Percentiles rank a stretch among this genome's conserved stretches.
Conservation (phyloP, 2,113 vertebrate genomes). For the Dicrurus megarhynchus region DNA sequence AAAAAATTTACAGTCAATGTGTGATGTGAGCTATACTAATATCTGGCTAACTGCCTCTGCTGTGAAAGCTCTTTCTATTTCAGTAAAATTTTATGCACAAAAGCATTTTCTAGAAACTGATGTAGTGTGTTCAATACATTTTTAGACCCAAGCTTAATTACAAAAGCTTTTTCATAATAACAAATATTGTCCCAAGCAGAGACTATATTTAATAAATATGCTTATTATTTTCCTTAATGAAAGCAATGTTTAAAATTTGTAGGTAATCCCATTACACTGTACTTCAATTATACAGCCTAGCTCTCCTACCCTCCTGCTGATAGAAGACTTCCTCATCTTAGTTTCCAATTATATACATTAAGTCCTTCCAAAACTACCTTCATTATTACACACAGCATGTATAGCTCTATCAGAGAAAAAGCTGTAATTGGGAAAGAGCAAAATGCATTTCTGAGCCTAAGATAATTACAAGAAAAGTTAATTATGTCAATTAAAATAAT, state of each 20-base stretch:
- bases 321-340: constrained; percentile 31
- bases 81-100: constrained; percentile 30
- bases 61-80: constrained; percentile 57
- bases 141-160: constrained; percentile 59
- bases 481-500: constrained; percentile 68
- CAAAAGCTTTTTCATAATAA: constrained; percentile 58
- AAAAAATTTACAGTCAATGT: background rate
- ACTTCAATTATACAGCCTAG: constrained; percentile 43
- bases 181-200: constrained; percentile 58
- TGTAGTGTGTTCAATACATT: constrained; percentile 17
- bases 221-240: constrained; percentile 67
- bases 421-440: constrained; percentile 1
- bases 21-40: constrained; percentile 9
- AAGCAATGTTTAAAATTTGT: constrained; percentile 58
- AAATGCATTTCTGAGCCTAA: constrained; percentile 28
- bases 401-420: constrained; percentile 19
- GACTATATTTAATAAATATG: constrained; percentile 58
- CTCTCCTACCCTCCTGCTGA: constrained; percentile 37
- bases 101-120: constrained; percentile 50
- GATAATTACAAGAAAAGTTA: constrained; percentile 62
- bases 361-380: constrained; percentile 23
- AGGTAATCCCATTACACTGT: constrained; percentile 58
- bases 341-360: constrained; percentile 54
- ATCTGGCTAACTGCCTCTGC: constrained; percentile 44
- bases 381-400: constrained; percentile 53